Evolutionary conservation across 2,797 vertebrate genomes (phyloP).

Genomic region (Urocyon cinereoargenteus): DNA sequence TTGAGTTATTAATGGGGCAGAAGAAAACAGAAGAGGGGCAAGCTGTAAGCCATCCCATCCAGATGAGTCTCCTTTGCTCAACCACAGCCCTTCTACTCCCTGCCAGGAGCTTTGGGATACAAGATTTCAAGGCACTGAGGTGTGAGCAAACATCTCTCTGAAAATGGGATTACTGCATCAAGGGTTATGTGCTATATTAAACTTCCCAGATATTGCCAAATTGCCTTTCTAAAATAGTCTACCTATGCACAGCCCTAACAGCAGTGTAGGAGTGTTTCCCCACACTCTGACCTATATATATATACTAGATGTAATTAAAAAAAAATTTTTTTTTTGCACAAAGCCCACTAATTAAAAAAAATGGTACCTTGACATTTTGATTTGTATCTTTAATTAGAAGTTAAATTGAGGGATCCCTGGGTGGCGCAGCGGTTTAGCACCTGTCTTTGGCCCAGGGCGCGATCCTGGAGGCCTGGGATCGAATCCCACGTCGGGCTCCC

Average conservation of each 20-base stretch:
- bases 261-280: too few species aligned
- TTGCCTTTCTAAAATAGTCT: not conserved
- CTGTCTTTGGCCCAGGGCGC: too few species aligned
- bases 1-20: not conserved
- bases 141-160: not conserved
- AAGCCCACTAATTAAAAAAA: not conserved
- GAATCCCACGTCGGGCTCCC: too few species aligned
- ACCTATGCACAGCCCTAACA: not conserved
- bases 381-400: not conserved
- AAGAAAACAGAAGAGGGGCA: not conserved
- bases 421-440: too few species aligned
- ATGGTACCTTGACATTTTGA: not conserved
- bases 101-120: not conserved
- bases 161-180: not conserved
- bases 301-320: not conserved
- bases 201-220: not conserved
- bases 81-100: not conserved
- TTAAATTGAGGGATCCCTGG: not conserved
- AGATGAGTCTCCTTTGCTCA: not conserved
- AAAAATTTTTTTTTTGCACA: not conserved
- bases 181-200: not conserved
- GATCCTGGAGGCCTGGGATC: too few species aligned
- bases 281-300: not conserved
- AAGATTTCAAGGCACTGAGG: not conserved
- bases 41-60: not conserved